These are phyloP conservation scores for Lepidochrysops patricia DNA, from an alignment of 2,888 invertebrate genomes.

Conservation along the genomic window DNA sequence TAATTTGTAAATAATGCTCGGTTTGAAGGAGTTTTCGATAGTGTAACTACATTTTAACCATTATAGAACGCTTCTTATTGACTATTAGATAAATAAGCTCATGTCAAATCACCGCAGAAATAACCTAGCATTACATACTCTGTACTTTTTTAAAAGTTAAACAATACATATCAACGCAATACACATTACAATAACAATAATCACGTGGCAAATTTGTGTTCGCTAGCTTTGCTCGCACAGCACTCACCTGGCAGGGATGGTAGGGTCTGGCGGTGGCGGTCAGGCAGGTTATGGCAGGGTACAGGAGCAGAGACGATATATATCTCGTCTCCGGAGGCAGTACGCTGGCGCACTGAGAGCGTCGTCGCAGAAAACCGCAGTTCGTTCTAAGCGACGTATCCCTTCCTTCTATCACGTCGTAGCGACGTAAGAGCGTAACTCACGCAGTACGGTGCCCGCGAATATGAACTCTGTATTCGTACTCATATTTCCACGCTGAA, in stretches of 20 bases:
- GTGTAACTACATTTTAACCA: too few species aligned
- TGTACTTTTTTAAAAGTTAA: too few species aligned
- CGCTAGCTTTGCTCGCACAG: neutral
- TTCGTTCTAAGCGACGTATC: constrained; percentile 52
- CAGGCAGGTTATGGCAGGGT: constrained; percentile 37
- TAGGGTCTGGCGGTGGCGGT: neutral
- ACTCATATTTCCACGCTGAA: too few species aligned
- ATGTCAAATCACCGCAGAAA: too few species aligned
- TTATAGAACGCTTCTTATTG: too few species aligned
- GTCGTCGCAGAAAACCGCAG: constrained; percentile 65
- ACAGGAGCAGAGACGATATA: constrained; percentile 32
- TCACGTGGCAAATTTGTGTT: neutral
- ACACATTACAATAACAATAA: neutral
- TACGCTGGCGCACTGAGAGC: constrained; percentile 52
- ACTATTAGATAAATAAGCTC: too few species aligned
- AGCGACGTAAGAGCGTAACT: constrained; percentile 14
- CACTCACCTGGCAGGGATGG: neutral
- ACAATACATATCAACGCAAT: neutral
- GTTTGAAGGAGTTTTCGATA: too few species aligned
- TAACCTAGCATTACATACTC: too few species aligned
- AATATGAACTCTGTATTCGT: neutral
- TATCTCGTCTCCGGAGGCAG: constrained; percentile 43
- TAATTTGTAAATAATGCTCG: too few species aligned
- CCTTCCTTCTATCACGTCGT: constrained; percentile 23
- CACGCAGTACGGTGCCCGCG: too few species aligned